These are phyloP conservation scores for Echiichthys vipera DNA, from an alignment of 2,797 vertebrate genomes.

Conservation along the genomic window DNA sequence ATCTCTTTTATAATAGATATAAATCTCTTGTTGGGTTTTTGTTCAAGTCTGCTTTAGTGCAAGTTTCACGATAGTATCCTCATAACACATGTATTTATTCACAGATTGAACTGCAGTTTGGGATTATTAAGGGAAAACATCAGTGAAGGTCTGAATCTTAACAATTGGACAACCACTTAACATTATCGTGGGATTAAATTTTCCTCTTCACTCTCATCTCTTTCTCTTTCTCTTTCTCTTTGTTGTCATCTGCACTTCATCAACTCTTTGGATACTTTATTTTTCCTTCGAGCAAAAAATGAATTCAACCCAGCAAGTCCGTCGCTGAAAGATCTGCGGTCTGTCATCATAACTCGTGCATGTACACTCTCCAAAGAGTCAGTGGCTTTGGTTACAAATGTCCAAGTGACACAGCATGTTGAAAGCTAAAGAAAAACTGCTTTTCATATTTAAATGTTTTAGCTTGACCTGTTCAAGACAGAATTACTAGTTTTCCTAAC, in stretches of 20 bases:
- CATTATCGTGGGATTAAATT: slow-evolving; percentile 4
- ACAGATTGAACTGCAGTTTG: background rate
- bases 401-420: slow-evolving; percentile 17
- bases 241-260: slow-evolving; percentile 60
- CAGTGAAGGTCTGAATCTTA: slow-evolving; percentile 2
- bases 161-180: slow-evolving; percentile 16
- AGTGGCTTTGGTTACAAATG: slow-evolving; percentile 20
- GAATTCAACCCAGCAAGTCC: slow-evolving; percentile 39
- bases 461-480: slow-evolving; percentile 1
- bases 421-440: background rate
- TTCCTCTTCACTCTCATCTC: slow-evolving; percentile 24
- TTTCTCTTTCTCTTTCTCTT: slow-evolving; percentile 1
- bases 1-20: too few species aligned
- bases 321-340: slow-evolving; percentile 19
- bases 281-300: slow-evolving; percentile 45
- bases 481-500: background rate
- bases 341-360: background rate
- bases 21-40: too few species aligned
- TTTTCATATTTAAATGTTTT: slow-evolving; percentile 3
- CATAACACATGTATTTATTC: background rate
- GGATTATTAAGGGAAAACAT: background rate
- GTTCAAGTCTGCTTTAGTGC: background rate
- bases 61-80: background rate
- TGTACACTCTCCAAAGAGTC: slow-evolving; percentile 8
- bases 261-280: slow-evolving; percentile 39